Evolutionary conservation across 2,888 invertebrate genomes (phyloP), one percentile per base, ranked within the genome.

Genomic region (Podotricha telesiphe): DNA sequence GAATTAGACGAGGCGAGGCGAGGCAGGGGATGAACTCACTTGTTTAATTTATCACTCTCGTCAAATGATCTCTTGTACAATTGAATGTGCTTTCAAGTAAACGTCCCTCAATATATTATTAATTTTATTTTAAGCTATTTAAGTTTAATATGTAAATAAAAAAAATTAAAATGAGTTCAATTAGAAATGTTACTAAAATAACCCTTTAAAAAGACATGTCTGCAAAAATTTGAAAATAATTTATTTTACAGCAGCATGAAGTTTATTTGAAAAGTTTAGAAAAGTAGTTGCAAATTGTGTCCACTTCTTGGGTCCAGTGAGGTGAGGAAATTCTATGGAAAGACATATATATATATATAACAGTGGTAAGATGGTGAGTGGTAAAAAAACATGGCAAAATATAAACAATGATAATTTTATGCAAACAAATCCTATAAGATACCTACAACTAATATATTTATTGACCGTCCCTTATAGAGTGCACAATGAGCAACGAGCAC

Each of bases 1-100:
- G 87, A 85, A 88, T 87, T 86, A 86, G 81, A 70, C 50, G 72
- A 73, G 69, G 51, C 55, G 67, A 56, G 34, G 37, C 19, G 15
- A 47, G 58, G 55, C 34, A 34, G 55, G 68, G 65, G 64, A 47
- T 48, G 47, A 40, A 64, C 62, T 62, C 71, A 71, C 72, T 59
- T 68, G 69, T 65, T 74, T 77, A 77, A 79, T 78, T 76, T 74
- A 74, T 77, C 65, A 68, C 68, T 70, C 58, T 47, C 62, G 20
- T 15, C 48, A 37, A 62, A 62, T 62, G 48, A 62, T 62, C 62
- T 62, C 19, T 28, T 4, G 48, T 28, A 48, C n/a, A 10, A 40
- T 59, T 45, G 45, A 45, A 59, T 59, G 15, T 45, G 45, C 42
- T 22, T 6, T n/a, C 11, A 59, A 59, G 20, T 28, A 47, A 11